Conservation (phyloP, 2,113 vertebrate species). For the Balaenoptera acutorostrata region DNA sequence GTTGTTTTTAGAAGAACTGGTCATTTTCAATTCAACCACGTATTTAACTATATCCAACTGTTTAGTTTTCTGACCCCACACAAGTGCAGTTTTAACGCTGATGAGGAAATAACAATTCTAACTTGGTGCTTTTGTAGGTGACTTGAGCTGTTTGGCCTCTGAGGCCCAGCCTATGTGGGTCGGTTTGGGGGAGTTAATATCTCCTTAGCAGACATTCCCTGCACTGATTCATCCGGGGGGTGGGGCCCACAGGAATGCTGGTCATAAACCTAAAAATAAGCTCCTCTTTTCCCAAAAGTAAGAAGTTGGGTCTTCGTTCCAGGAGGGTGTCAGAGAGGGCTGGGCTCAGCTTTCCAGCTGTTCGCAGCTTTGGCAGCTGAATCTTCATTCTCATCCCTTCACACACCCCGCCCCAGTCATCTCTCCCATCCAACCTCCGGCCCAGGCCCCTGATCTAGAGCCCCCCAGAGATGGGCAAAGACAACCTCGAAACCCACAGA, state of each 20-base stretch:
- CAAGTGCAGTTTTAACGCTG: neutral
- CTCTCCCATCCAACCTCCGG: neutral
- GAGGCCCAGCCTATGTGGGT: neutral
- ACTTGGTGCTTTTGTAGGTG: neutral
- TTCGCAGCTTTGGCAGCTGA: neutral
- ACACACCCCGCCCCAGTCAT: too few species aligned
- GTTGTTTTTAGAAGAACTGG: slow-evolving; percentile 48
- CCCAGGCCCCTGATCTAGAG: neutral
- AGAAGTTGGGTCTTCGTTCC: neutral
- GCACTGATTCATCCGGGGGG: neutral
- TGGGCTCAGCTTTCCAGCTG: neutral
- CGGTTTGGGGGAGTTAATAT: neutral
- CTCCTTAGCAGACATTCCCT: neutral
- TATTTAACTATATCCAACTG: slow-evolving; percentile 24
- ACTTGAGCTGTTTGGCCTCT: neutral
- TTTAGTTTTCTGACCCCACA: slow-evolving; percentile 1
- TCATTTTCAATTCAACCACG: slow-evolving; percentile 44
- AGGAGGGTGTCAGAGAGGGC: neutral
- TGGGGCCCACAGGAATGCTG: neutral
- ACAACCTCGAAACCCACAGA: neutral
- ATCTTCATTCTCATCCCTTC: too few species aligned
- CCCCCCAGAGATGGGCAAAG: neutral
- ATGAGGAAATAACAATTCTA: neutral
- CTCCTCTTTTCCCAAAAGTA: neutral
- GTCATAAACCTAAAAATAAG: neutral